A percentile compares a stretch with the other conserved stretches of the same genome.
phyloP scores from a whole-genome alignment of 2,888 invertebrate species.

The Gymnosoma rotundatum region DNA sequence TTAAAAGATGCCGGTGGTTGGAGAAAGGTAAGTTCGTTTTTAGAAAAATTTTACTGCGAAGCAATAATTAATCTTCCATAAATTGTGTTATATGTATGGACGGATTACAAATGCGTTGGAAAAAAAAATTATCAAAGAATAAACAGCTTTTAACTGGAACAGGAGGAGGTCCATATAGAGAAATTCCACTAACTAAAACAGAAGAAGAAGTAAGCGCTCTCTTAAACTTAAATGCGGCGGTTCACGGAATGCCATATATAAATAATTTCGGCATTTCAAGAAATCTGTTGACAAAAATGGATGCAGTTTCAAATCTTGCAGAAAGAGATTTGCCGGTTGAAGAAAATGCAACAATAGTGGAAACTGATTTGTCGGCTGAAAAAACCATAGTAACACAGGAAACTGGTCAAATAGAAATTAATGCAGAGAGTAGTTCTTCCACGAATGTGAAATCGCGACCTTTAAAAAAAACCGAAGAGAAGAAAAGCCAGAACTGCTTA shows the following conservation, averaged over 20 bases:
- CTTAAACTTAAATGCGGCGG: constrained; percentile 3
- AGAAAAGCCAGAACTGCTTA: constrained; percentile 5
- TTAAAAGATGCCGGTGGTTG: constrained; percentile 8
- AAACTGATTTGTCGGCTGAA: not conserved
- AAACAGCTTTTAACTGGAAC: constrained; percentile 5
- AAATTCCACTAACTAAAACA: constrained; percentile 3
- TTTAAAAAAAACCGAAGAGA: constrained; percentile 1
- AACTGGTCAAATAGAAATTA: not conserved
- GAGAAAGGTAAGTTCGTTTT: not conserved
- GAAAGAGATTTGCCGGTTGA: not conserved
- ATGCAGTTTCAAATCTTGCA: not conserved
- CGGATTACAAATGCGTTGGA: not conserved
- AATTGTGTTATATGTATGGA: not conserved
- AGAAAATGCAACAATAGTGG: not conserved
- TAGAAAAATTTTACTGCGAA: not conserved
- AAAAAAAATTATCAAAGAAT: not conserved
- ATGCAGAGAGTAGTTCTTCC: not conserved
- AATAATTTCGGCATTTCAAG: too few species aligned
- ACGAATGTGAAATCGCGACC: not conserved
- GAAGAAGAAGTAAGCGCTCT: not conserved
- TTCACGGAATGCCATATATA: not conserved
- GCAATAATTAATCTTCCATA: not conserved
- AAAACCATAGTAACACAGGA: not conserved
- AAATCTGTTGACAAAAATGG: not conserved
- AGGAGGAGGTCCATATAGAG: constrained; percentile 7